These are phyloP conservation scores for Arnoldichthys spilopterus DNA, from an alignment of 2,797 vertebrate genomes.

Conservation along the genomic window DNA sequence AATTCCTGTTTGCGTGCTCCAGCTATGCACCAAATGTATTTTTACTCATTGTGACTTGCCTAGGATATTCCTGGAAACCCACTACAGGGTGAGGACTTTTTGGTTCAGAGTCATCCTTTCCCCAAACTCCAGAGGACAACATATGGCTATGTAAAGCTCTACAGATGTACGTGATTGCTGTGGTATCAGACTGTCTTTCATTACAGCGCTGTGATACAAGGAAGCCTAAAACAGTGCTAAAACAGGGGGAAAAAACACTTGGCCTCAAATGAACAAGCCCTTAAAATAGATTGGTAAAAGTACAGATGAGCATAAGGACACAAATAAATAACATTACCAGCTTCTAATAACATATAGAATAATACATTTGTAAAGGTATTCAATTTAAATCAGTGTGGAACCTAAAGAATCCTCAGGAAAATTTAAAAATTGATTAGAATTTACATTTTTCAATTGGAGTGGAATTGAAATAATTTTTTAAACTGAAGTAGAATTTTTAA, in stretches of 20 bases:
- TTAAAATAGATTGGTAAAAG: neutral
- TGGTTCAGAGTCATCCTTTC: conserved; percentile 25
- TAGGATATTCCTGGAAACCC: conserved; percentile 24
- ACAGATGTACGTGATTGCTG: conserved; percentile 50
- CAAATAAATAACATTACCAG: neutral
- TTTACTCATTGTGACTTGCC: conserved; percentile 17
- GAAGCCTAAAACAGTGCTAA: conserved; percentile 52
- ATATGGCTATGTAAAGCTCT: conserved; percentile 36
- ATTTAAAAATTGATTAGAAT: neutral
- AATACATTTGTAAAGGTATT: neutral
- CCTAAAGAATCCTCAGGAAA: neutral
- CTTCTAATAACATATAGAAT: neutral
- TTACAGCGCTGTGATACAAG: conserved; percentile 58
- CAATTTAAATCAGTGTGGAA: neutral
- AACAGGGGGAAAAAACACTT: conserved; percentile 38
- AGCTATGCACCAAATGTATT: conserved; percentile 43
- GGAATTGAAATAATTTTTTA: too few species aligned
- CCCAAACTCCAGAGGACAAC: conserved; percentile 37
- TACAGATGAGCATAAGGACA: neutral
- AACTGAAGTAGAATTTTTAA: too few species aligned
- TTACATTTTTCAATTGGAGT: too few species aligned
- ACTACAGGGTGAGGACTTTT: neutral
- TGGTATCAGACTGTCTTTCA: conserved; percentile 53
- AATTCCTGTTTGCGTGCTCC: conserved; percentile 60
- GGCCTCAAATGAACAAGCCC: neutral